phyloP scores from a whole-genome alignment of 2,113 vertebrate genomes.

The Dasypus novemcinctus region DNA sequence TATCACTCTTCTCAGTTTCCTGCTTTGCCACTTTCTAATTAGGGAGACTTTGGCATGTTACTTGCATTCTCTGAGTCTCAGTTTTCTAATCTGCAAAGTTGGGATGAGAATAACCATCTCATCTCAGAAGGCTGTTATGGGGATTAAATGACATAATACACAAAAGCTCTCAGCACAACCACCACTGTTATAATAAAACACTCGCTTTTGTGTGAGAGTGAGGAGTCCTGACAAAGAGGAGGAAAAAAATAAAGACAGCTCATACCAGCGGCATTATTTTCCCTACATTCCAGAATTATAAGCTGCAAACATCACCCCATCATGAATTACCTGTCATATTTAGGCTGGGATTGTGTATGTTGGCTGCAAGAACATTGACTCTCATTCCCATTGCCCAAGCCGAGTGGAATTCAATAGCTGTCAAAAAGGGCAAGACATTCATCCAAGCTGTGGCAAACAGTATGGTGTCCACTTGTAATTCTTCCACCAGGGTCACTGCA shows the following conservation, averaged over 20 bases:
- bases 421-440: constrained; percentile 71
- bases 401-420: constrained; percentile 75
- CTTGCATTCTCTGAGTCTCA: not conserved
- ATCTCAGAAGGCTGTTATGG: not conserved
- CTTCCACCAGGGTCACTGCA: constrained; percentile 80
- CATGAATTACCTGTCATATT: constrained; percentile 85
- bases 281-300: not conserved
- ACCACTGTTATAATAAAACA: not conserved
- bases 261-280: not conserved
- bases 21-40: not conserved
- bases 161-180: not conserved
- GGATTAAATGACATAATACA: not conserved
- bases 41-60: not conserved
- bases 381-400: constrained; percentile 83
- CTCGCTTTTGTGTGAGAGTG: not conserved
- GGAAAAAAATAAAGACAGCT: not conserved
- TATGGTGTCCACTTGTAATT: constrained; percentile 79
- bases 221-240: not conserved
- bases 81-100: not conserved
- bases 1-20: not conserved
- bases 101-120: not conserved
- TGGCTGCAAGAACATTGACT: constrained; percentile 83
- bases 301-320: not conserved
- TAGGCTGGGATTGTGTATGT: constrained; percentile 75
- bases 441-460: constrained; percentile 73